Percentiles rank a stretch among this genome's conserved stretches.
Conservation (phyloP, 2,113 vertebrate genomes). For the Callopanchax toddi region DNA sequence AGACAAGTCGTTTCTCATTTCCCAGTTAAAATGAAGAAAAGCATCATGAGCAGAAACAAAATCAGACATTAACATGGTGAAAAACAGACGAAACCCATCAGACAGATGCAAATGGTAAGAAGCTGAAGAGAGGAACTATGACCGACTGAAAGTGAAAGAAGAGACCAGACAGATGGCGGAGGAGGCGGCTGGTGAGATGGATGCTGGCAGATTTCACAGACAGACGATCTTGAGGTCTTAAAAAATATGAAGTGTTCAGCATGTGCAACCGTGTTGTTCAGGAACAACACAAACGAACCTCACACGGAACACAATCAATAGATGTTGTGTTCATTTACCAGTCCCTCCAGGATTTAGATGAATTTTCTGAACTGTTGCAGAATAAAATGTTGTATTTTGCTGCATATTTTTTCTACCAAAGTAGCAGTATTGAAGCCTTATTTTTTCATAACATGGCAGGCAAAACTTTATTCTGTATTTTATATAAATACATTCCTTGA, state of each 20-base stretch:
- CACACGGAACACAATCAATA: not conserved
- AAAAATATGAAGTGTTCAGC: constrained; percentile 27
- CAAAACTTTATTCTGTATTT: no score
- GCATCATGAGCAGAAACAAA: constrained; percentile 22
- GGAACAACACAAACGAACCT: constrained; percentile 4
- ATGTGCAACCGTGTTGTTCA: constrained; percentile 8
- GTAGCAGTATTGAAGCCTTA: no score
- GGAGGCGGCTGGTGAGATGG: constrained; percentile 49
- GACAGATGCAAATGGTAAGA: constrained; percentile 51
- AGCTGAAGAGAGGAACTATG: constrained; percentile 37
- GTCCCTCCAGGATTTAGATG: no score
- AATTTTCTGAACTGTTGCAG: no score
- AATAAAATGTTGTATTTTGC: no score
- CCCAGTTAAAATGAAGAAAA: no score
- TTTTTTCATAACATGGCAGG: no score
- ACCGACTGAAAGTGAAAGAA: constrained; percentile 47
- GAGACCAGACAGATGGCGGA: constrained; percentile 54
- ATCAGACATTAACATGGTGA: constrained; percentile 31
- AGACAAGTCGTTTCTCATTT: no score
- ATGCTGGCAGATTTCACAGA: constrained; percentile 40
- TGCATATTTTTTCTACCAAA: no score
- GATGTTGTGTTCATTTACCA: no score
- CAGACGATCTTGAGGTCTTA: constrained; percentile 32
- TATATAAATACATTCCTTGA: no score
- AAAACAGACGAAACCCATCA: constrained; percentile 10